Evolutionary conservation across 2,888 invertebrate species (phyloP).

Genomic region (Colostygia pectinataria): DNA sequence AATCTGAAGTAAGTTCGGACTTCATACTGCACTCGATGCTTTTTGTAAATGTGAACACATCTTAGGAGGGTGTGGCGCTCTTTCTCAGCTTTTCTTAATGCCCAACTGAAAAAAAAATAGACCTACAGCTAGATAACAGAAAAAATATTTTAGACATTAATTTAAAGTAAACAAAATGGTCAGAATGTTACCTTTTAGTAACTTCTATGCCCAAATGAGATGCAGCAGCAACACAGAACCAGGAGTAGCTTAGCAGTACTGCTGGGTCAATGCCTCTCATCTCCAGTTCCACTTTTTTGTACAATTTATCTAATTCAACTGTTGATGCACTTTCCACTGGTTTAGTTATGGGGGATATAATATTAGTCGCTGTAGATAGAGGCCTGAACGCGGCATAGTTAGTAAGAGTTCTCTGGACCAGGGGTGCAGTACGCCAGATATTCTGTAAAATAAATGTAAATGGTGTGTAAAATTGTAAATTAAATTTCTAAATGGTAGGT

Average conservation of each 20-base stretch:
- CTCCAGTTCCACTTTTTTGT: conserved; percentile 92
- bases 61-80: conserved; percentile 92
- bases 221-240: conserved; percentile 92
- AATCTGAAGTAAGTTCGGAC: conserved; percentile 95
- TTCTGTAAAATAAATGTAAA: conserved; percentile 48
- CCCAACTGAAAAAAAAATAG: conserved; percentile 81
- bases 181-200: conserved; percentile 87
- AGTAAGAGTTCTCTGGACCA: conserved; percentile 43
- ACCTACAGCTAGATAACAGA: too few relatives aligned
- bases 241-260: conserved; percentile 93
- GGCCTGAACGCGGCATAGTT: conserved; percentile 47
- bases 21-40: conserved; percentile 98
- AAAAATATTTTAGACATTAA: too few relatives aligned
- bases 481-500: too few relatives aligned
- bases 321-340: conserved; percentile 43
- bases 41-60: conserved; percentile 95
- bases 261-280: conserved; percentile 93
- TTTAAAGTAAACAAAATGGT: too few relatives aligned
- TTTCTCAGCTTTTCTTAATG: conserved; percentile 87
- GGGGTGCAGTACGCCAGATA: conserved; percentile 55
- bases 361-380: conserved; percentile 44
- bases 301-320: conserved; percentile 88
- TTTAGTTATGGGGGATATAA: conserved; percentile 43
- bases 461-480: too few relatives aligned
- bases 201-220: conserved; percentile 90